A percentile compares a stretch with the other conserved stretches of the same genome.
These are phyloP conservation scores for Nannobrachium achirus DNA, from an alignment of 2,113 vertebrate genomes.

Conservation along the genomic window DNA sequence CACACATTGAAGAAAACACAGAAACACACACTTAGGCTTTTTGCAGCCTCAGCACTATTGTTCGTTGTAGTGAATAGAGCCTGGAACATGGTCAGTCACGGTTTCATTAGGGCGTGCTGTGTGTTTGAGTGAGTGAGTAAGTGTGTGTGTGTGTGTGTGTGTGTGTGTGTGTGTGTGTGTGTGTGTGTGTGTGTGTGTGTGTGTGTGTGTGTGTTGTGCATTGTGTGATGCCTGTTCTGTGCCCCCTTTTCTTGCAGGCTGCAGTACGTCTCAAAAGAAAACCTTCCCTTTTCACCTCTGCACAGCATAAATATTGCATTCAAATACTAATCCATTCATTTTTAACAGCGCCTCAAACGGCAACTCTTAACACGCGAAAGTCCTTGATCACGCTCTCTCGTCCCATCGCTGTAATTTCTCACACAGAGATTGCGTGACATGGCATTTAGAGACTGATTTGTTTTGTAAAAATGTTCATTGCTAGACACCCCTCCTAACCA, in stretches of 20 bases:
- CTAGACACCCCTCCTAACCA: no score
- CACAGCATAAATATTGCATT: not conserved
- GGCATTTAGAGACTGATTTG: no score
- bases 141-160: conserved; percentile 30
- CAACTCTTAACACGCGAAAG: not conserved
- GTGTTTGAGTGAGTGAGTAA: conserved; percentile 32
- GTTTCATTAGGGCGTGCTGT: conserved; percentile 55
- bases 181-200: not conserved
- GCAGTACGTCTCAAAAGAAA: not conserved
- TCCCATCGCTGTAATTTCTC: no score
- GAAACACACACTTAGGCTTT: conserved; percentile 56
- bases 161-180: not conserved
- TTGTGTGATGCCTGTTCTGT: not conserved
- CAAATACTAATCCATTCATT: not conserved
- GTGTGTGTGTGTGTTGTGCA: not conserved
- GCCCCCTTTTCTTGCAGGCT: conserved; percentile 10
- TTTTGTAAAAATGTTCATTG: no score
- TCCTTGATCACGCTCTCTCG: no score
- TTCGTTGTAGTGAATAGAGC: conserved; percentile 67
- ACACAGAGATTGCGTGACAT: no score
- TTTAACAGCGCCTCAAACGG: not conserved
- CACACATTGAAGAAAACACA: not conserved
- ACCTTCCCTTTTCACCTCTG: not conserved
- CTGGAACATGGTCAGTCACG: conserved; percentile 75
- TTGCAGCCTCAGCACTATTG: conserved; percentile 74